Conservation (phyloP, 2,797 vertebrate genomes). For the Cyprinella venusta region DNA sequence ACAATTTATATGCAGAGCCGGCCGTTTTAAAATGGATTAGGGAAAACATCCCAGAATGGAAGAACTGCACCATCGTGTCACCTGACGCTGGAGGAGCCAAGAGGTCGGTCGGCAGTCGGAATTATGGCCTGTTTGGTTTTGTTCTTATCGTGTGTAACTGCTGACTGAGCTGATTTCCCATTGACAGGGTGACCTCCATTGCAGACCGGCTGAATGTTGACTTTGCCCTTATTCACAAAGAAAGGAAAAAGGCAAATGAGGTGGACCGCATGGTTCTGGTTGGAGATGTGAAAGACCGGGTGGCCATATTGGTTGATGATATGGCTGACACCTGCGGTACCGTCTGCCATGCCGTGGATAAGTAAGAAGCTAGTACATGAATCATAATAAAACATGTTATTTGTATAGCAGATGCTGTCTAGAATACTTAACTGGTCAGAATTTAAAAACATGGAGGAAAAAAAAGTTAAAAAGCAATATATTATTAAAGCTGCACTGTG, state of each 20-base stretch:
- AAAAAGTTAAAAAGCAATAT: too few relatives aligned
- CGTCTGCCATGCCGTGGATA: conserved; percentile 96
- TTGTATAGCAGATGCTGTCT: neutral
- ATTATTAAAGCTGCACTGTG: too few relatives aligned
- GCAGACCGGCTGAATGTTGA: conserved; percentile 98
- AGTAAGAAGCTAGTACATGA: conserved; percentile 77
- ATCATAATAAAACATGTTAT: neutral
- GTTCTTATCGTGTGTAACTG: neutral
- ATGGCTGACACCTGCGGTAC: conserved; percentile 99
- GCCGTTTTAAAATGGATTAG: conserved; percentile 98
- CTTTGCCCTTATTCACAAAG: conserved; percentile 98
- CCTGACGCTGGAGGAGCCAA: conserved; percentile 98
- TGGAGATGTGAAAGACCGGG: conserved; percentile 93
- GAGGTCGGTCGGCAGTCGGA: conserved; percentile 77
- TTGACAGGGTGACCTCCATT: conserved; percentile 93
- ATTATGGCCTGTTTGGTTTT: neutral
- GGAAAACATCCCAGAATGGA: conserved; percentile 97
- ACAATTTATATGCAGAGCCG: conserved; percentile 97
- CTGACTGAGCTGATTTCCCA: conserved; percentile 44
- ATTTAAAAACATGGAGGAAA: neutral
- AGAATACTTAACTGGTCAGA: neutral
- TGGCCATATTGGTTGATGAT: conserved; percentile 96
- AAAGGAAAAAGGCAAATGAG: conserved; percentile 97
- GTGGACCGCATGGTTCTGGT: conserved; percentile 98
- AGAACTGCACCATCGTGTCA: conserved; percentile 95